These are phyloP conservation scores for Pogona vitticeps DNA, from an alignment of 2,113 vertebrate genomes.

Conservation along the genomic window DNA sequence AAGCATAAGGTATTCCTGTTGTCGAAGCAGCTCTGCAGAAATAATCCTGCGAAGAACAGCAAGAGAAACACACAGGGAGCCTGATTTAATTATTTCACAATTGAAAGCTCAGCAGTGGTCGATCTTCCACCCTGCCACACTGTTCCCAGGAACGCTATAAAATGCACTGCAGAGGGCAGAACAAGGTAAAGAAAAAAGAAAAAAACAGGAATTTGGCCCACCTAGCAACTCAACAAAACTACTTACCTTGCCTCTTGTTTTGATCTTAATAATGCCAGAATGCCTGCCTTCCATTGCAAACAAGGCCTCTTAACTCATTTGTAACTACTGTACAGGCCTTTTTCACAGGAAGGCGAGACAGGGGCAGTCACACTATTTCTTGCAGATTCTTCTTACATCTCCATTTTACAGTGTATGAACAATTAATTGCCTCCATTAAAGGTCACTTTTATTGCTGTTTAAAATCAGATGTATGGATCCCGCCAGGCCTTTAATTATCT, in stretches of 20 bases:
- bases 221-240: no score
- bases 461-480: neutral
- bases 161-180: neutral
- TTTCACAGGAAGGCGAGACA: neutral
- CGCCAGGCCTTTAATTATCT: conserved; percentile 3
- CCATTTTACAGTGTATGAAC: neutral
- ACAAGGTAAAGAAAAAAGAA: neutral
- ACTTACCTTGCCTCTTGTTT: neutral
- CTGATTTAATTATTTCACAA: neutral
- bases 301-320: neutral
- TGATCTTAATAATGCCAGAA: neutral
- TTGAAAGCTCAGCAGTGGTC: neutral
- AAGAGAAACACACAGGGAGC: neutral
- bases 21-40: neutral
- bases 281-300: neutral
- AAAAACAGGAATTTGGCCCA: no score
- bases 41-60: neutral
- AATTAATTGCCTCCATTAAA: conserved; percentile 6
- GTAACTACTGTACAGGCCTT: neutral
- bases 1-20: neutral
- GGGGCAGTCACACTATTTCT: neutral
- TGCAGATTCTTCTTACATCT: neutral
- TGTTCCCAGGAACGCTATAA: neutral
- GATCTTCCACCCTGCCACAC: neutral
- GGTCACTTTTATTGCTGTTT: conserved; percentile 4